Conservation (phyloP, 1,140 invertebrate species). For the Neodiprion fabricii region DNA sequence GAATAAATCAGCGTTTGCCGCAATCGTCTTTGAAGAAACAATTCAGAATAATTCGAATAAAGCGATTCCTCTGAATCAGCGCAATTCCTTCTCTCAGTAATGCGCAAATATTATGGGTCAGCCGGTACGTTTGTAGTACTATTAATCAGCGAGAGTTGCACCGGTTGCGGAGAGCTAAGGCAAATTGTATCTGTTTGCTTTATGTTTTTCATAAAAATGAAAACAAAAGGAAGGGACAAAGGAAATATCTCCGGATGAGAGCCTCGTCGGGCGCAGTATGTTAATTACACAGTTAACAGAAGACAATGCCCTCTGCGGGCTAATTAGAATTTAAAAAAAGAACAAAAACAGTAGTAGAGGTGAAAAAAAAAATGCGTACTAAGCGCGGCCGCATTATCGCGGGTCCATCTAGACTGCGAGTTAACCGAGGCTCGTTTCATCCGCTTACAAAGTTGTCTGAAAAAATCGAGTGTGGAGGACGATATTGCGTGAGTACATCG, state of each 20-base stretch:
- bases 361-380: neutral
- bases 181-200: constrained; percentile 8
- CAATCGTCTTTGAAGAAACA: no score
- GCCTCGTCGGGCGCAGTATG: constrained; percentile 7
- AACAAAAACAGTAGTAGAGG: no score
- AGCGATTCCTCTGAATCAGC: neutral
- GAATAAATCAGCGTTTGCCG: no score
- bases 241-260: constrained; percentile 13
- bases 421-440: neutral
- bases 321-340: constrained; percentile 4
- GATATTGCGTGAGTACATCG: neutral
- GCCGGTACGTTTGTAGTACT: no score
- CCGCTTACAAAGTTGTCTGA: neutral
- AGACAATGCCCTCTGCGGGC: constrained; percentile 14
- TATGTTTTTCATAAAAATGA: neutral
- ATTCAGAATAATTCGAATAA: neutral
- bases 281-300: constrained; percentile 16
- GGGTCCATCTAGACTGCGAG: constrained; percentile 12
- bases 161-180: no score
- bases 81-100: no score
- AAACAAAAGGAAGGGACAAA: constrained; percentile 15
- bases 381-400: constrained; percentile 8
- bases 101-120: no score
- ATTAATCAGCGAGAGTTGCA: no score
- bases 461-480: neutral